Evolutionary conservation across 2,113 vertebrate genomes (phyloP).

Genomic region (Triplophysa dalaica): DNA sequence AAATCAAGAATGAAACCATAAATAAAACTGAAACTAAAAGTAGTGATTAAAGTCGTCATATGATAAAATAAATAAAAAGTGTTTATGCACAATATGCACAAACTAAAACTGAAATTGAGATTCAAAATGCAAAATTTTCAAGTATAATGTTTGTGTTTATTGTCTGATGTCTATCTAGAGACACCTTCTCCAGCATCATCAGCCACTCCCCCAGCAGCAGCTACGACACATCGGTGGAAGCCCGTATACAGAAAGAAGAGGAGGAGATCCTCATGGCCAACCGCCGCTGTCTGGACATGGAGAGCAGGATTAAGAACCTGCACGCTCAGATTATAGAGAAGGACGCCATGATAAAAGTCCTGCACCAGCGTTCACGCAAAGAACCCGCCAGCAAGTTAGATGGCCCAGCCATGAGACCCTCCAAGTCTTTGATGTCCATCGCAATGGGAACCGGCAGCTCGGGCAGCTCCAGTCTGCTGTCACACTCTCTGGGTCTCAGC

Average conservation of each 20-base stretch:
- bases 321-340: constrained; percentile 99
- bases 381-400: constrained; percentile 86
- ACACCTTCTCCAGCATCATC: constrained; percentile 82
- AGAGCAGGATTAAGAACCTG: constrained; percentile 98
- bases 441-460: constrained; percentile 77
- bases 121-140: neutral
- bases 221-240: constrained; percentile 93
- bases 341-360: constrained; percentile 98
- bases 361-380: constrained; percentile 95
- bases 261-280: constrained; percentile 98
- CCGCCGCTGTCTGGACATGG: constrained; percentile 96
- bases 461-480: constrained; percentile 83
- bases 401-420: constrained; percentile 88
- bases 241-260: constrained; percentile 96
- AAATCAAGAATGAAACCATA: neutral
- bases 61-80: neutral
- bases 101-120: neutral
- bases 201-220: constrained; percentile 91
- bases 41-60: neutral
- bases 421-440: constrained; percentile 98
- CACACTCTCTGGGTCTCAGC: constrained; percentile 86
- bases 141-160: neutral
- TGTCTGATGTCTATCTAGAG: constrained; percentile 70
- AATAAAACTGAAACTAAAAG: neutral
- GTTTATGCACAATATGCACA: neutral